phyloP scores from a whole-genome alignment of 1,140 invertebrate genomes.

The Maconellicoccus hirsutus region DNA sequence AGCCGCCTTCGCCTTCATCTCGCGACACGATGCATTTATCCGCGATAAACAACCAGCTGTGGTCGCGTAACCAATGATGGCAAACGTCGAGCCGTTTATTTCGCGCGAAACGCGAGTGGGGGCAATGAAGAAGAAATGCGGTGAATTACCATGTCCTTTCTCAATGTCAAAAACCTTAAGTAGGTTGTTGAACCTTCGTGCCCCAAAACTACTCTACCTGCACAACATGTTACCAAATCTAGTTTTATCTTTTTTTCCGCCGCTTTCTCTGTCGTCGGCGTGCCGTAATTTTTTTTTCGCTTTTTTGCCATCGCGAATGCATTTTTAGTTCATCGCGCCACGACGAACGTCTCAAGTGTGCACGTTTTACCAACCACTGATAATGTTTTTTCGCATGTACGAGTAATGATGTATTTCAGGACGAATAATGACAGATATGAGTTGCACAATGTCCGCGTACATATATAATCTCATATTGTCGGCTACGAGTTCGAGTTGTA shows the following conservation, averaged over 20 bases:
- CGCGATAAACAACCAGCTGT: neutral
- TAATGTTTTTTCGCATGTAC: too few relatives aligned
- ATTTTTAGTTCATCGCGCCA: too few relatives aligned
- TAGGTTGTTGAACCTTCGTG: constrained; percentile 19
- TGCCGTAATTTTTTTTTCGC: neutral
- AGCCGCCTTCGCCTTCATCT: neutral
- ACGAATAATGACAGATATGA: too few relatives aligned
- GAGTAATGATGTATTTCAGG: too few relatives aligned
- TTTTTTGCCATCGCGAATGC: too few relatives aligned
- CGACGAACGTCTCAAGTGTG: too few relatives aligned
- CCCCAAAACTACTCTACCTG: constrained; percentile 14
- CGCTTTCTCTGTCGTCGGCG: neutral
- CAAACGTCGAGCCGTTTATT: constrained; percentile 1
- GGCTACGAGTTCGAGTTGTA: too few relatives aligned
- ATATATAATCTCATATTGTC: too few relatives aligned
- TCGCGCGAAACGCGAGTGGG: neutral
- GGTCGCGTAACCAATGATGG: constrained; percentile 15
- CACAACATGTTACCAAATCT: constrained; percentile 6
- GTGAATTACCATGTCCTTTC: constrained; percentile 22
- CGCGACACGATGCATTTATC: neutral
- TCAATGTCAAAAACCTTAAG: constrained; percentile 21
- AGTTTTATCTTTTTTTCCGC: neutral
- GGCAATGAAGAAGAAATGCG: constrained; percentile 1
- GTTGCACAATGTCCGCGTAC: too few relatives aligned
- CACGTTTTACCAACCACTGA: too few relatives aligned